Conservation (phyloP, 1,140 invertebrate species). For the Drosophila sucinea region DNA sequence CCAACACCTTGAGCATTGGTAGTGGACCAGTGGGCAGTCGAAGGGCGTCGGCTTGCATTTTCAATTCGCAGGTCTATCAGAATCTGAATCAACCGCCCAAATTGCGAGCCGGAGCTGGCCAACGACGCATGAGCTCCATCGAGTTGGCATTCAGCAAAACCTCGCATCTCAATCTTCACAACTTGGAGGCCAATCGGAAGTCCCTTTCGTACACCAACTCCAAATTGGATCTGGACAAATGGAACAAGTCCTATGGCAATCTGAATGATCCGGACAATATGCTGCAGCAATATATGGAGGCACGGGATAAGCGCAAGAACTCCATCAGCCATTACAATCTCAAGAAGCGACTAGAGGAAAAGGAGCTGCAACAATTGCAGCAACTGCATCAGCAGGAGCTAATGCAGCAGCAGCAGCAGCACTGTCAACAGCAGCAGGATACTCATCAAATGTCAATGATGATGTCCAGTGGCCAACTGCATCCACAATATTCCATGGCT, state of each 20-base stretch:
- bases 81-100: conserved; percentile 80
- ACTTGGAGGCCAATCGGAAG: conserved; percentile 78
- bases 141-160: conserved; percentile 81
- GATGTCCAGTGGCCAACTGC: conserved; percentile 34
- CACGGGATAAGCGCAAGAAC: conserved; percentile 77
- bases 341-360: conserved; percentile 70
- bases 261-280: conserved; percentile 79
- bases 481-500: conserved; percentile 72
- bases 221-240: conserved; percentile 80
- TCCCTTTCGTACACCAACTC: conserved; percentile 80
- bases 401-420: conserved; percentile 52
- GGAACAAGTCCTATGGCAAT: conserved; percentile 74
- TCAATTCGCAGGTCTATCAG: conserved; percentile 82
- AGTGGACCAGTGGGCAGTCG: conserved; percentile 65
- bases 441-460: conserved; percentile 49
- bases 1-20: conserved; percentile 72
- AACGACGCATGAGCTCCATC: conserved; percentile 81
- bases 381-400: conserved; percentile 67
- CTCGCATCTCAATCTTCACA: conserved; percentile 79
- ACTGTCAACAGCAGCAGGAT: conserved; percentile 37
- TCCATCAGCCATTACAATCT: conserved; percentile 75
- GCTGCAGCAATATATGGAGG: conserved; percentile 81
- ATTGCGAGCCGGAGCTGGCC: conserved; percentile 59
- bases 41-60: conserved; percentile 77
- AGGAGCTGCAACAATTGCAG: conserved; percentile 70